Conservation (phyloP, 2,113 vertebrate species). For the Eubucco bourcierii region DNA sequence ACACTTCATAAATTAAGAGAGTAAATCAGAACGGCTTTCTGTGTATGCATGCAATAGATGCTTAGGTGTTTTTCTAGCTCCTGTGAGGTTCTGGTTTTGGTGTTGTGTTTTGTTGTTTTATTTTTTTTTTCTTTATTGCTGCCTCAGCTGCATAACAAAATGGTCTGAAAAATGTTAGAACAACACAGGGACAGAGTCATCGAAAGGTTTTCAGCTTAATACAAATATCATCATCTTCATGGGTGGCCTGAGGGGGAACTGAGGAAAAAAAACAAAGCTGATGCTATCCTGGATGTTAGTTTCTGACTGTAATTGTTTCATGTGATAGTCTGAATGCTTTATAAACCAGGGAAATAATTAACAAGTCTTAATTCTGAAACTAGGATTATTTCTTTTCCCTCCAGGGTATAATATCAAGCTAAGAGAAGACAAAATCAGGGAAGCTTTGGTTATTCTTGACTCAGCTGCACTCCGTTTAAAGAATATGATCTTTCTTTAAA, state of each 20-base stretch:
- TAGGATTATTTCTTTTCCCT: background rate
- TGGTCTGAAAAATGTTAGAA: background rate
- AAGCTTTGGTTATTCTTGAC: background rate
- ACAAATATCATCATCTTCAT: background rate
- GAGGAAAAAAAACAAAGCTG: background rate
- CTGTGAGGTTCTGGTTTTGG: background rate
- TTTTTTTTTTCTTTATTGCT: background rate
- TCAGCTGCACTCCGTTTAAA: background rate
- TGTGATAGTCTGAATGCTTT: background rate
- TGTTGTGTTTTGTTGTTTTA: too few species aligned
- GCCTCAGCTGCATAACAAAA: background rate
- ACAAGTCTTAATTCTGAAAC: background rate
- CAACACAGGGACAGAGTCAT: background rate
- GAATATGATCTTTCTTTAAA: background rate
- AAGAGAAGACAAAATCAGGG: background rate
- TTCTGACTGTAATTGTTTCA: background rate
- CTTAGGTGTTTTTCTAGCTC: background rate
- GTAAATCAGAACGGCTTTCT: background rate
- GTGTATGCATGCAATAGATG: background rate
- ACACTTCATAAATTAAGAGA: background rate
- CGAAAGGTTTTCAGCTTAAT: background rate
- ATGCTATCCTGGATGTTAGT: background rate
- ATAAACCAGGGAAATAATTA: background rate
- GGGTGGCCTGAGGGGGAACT: background rate
- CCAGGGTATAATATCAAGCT: background rate